Conservation (phyloP, 1,140 invertebrate species). For the Zaprionus davidi region DNA sequence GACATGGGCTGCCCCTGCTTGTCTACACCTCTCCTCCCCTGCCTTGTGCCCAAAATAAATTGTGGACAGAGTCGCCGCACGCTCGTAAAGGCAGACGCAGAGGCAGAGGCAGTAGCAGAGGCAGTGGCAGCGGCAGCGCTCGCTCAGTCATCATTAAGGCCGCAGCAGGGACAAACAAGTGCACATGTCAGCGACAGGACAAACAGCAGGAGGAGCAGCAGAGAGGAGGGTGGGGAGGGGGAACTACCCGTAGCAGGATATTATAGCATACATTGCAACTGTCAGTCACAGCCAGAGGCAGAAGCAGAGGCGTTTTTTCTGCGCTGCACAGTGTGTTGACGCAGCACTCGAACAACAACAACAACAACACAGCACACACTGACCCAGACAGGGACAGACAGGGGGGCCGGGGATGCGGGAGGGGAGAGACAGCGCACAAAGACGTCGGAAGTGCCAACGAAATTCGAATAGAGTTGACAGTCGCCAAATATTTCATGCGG, state of each 20-base stretch:
- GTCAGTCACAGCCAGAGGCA: constrained; percentile 65
- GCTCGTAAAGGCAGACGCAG: neutral
- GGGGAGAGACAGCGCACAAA: constrained; percentile 19
- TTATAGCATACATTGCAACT: constrained; percentile 82
- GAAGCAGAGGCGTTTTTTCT: constrained; percentile 21
- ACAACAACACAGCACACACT: constrained; percentile 4
- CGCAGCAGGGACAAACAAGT: constrained; percentile 72
- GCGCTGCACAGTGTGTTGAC: constrained; percentile 53
- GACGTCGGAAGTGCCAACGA: constrained; percentile 44
- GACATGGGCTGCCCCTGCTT: neutral
- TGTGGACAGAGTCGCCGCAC: constrained; percentile 55
- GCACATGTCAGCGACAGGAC: constrained; percentile 73
- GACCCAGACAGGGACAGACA: constrained; percentile 8
- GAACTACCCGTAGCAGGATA: constrained; percentile 52
- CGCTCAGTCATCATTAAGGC: constrained; percentile 82
- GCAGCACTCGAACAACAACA: constrained; percentile 67
- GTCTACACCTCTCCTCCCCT: neutral
- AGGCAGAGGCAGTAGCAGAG: neutral
- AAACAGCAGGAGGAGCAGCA: constrained; percentile 1
- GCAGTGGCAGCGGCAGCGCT: constrained; percentile 4
- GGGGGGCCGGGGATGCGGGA: constrained; percentile 22
- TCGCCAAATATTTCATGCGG: constrained; percentile 72
- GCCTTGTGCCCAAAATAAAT: constrained; percentile 58
- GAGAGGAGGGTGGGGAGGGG: neutral
- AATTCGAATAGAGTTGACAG: constrained; percentile 69